Conservation (phyloP, 2,797 vertebrate species). For the Hydrophis major region DNA sequence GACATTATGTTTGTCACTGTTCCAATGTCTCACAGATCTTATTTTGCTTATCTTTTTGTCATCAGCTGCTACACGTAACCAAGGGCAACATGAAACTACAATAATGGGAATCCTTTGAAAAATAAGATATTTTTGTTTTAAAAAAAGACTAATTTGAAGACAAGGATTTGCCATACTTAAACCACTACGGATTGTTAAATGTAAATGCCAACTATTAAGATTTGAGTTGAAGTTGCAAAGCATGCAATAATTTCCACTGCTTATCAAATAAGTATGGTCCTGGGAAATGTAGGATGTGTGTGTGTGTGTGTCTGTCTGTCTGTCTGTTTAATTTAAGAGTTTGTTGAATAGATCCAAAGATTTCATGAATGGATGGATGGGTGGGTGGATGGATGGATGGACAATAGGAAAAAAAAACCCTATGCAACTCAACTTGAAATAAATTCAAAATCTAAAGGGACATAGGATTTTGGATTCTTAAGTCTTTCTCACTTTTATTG, state of each 20-base stretch:
- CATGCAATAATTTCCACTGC: neutral
- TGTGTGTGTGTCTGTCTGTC: neutral
- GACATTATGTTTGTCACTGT: too few species aligned
- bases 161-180: neutral
- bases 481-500: slow-evolving; percentile 47
- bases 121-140: too few species aligned
- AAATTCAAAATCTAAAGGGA: slow-evolving; percentile 52
- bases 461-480: slow-evolving; percentile 52
- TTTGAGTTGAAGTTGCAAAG: neutral
- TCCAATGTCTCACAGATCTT: too few species aligned
- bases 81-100: too few species aligned
- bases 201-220: neutral
- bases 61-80: too few species aligned
- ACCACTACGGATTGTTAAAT: neutral
- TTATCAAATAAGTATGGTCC: too few species aligned
- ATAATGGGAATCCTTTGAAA: too few species aligned
- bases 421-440: slow-evolving; percentile 38
- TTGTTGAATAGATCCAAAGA: neutral
- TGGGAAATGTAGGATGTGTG: neutral
- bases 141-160: too few species aligned
- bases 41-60: too few species aligned
- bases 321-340: neutral
- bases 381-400: too few species aligned
- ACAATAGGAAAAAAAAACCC: slow-evolving; percentile 4
- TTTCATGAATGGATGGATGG: neutral